Evolutionary conservation across 2,888 invertebrate genomes (phyloP).

Genomic region (Idaea aversata): DNA sequence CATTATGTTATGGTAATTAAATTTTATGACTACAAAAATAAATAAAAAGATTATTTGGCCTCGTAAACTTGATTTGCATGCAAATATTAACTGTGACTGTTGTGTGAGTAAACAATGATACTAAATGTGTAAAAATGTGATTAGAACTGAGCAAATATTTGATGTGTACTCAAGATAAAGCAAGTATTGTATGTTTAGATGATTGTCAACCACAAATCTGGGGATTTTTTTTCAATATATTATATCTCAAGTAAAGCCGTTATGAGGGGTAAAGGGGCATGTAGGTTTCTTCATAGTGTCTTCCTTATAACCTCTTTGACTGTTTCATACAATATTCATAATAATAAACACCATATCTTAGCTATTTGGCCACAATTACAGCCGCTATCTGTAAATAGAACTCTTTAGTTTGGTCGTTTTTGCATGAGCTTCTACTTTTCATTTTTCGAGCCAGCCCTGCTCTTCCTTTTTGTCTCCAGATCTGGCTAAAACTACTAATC

Average conservation of each 20-base stretch:
- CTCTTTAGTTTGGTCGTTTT: too few relatives aligned
- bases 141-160: constrained; percentile 37
- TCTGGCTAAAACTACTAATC: too few relatives aligned
- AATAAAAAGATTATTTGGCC: constrained; percentile 27
- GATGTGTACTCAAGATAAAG: constrained; percentile 34
- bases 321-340: too few relatives aligned
- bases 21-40: constrained; percentile 29
- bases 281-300: neutral
- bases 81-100: constrained; percentile 33
- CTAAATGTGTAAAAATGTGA: constrained; percentile 31
- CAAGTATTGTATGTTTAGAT: constrained; percentile 2
- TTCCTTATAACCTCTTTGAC: too few relatives aligned
- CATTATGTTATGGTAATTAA: constrained; percentile 97
- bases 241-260: neutral
- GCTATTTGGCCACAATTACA: too few relatives aligned
- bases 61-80: constrained; percentile 36
- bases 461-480: too few relatives aligned
- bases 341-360: too few relatives aligned
- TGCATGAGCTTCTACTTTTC: too few relatives aligned
- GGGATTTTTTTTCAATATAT: constrained; percentile 10
- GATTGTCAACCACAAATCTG: constrained; percentile 13
- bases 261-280: neutral
- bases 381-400: too few relatives aligned
- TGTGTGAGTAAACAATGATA: constrained; percentile 35
- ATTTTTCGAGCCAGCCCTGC: too few relatives aligned